Percentiles rank a stretch among this genome's conserved stretches.
Evolutionary conservation across 2,113 vertebrate genomes (phyloP).

Genomic region (Sylvia atricapilla): DNA sequence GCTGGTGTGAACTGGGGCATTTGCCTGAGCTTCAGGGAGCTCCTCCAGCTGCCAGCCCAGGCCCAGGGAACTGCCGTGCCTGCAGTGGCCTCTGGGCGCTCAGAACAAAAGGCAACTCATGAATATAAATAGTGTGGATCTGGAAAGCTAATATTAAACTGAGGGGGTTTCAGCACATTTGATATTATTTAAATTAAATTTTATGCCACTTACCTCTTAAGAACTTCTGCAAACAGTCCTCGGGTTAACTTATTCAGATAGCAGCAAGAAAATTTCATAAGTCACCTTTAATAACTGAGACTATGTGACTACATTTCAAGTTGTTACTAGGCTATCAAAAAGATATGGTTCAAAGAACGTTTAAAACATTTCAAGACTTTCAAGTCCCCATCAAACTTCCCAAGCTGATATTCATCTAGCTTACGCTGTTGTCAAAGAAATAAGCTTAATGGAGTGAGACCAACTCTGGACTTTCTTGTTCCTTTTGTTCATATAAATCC

Average conservation of each 20-base stretch:
- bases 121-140: not conserved
- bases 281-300: constrained; percentile 22
- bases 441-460: constrained; percentile 39
- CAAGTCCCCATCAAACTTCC: not conserved
- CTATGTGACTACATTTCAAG: constrained; percentile 22
- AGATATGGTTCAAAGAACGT: not conserved
- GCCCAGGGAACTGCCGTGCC: not conserved
- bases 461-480: not conserved
- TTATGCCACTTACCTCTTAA: not conserved
- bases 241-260: not conserved
- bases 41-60: not conserved
- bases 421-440: constrained; percentile 38
- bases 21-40: not conserved
- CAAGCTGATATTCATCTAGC: constrained; percentile 19
- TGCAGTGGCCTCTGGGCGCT: not conserved
- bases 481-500: not conserved
- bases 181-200: not conserved
- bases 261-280: not conserved
- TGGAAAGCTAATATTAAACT: not conserved
- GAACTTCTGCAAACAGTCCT: not conserved
- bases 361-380: constrained; percentile 36
- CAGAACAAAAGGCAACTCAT: not conserved
- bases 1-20: not conserved
- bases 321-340: constrained; percentile 30
- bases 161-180: not conserved